A percentile compares a stretch with the other conserved stretches of the same genome.
Conservation (phyloP, 2,888 invertebrate species). For the Hyposoter didymator region DNA sequence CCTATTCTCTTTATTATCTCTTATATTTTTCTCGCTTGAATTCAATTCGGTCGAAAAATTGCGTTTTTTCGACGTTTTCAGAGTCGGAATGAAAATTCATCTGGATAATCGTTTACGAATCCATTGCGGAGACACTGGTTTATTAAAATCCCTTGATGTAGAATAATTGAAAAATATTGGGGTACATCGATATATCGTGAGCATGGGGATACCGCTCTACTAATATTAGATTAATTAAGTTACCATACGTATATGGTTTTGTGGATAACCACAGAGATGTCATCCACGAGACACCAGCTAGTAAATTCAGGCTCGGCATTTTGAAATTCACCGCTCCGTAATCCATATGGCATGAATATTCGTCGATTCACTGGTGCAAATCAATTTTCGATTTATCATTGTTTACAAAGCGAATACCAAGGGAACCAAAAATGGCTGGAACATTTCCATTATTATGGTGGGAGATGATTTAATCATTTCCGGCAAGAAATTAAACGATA, state of each 20-base stretch:
- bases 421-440: background rate
- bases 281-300: conserved; percentile 16
- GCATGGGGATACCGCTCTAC: conserved; percentile 12
- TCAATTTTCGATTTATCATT: conserved; percentile 34
- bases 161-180: conserved; percentile 40
- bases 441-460: background rate
- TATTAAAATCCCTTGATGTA: conserved; percentile 12
- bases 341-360: conserved; percentile 12
- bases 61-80: background rate
- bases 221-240: conserved; percentile 56
- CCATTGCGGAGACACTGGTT: conserved; percentile 2
- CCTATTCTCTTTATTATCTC: background rate
- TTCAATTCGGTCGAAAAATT: background rate
- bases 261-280: conserved; percentile 47
- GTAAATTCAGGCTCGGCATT: conserved; percentile 11
- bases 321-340: conserved; percentile 33
- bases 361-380: conserved; percentile 21
- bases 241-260: conserved; percentile 47
- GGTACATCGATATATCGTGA: conserved; percentile 17
- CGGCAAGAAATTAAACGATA: background rate
- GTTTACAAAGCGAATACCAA: background rate
- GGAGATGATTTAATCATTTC: background rate
- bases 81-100: background rate
- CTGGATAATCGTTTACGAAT: background rate
- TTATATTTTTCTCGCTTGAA: background rate